Evolutionary conservation across 2,797 vertebrate genomes (phyloP), one percentile per base, ranked within the genome.

Genomic region (Clarias platycephalus): DNA sequence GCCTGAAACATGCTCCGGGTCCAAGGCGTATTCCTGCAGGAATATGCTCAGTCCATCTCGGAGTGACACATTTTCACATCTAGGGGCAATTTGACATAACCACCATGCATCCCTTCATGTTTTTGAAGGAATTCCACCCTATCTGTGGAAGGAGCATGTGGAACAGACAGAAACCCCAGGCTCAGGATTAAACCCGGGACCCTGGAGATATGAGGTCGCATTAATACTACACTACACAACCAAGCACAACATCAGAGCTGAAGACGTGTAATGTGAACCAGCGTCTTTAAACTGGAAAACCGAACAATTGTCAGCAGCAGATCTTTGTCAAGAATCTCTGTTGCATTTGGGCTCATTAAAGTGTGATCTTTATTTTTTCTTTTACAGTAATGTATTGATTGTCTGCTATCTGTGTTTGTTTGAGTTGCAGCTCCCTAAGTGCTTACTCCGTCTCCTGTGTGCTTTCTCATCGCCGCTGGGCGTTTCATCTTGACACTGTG

Each of bases 401-500:
- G 94, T 94, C 92, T 94, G 92, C 88, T 94, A 92, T 94, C 92
- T 91, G 91, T 90, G 93, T 93, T 93, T 88, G 93, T 92, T 90
- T 93, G 93, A 87, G 93, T 90, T 92, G 92, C 81, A 44, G 87
- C 91, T 92, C 92, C 92, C 91, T 90, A 90, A 89, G 93, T 86
- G 91, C 90, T 78, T 85, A 55, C 70, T 83, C 37, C 28, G 60
- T 91, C 91, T 93, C 92, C 92, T 93, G 91, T 90, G 88, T 91
- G 91, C 90, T 86, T 90, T 90, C 91, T 90, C 89, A 91, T 89
- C 71, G 92, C 92, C 91, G 90, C 91, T 92, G 93, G 94, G 92
- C 92, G 91, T 93, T 94, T 93, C 92, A 94, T 93, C 92, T 93
- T 92, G 92, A 93, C 93, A 93, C 92, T 87, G 91, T 88, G 88